Percentiles rank a stretch among this genome's conserved stretches.
Conservation (phyloP, 2,113 vertebrate genomes). For the Festucalex cinctus region DNA sequence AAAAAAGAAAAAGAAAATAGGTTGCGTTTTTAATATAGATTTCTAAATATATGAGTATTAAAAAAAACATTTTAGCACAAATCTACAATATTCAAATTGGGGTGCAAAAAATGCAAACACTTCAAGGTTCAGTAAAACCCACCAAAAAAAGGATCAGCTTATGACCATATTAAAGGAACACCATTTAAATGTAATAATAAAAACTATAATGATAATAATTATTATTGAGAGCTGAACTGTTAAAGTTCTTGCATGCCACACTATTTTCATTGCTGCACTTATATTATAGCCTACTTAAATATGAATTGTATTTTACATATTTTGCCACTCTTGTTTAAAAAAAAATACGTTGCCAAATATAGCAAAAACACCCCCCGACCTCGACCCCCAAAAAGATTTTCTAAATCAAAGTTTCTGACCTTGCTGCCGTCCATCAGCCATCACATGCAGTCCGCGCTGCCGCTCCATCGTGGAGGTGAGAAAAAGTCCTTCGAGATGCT, state of each 20-base stretch:
- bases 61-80: background rate
- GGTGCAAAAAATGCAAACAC: background rate
- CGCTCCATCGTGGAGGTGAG: slow-evolving; percentile 34
- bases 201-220: too few species aligned
- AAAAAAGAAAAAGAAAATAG: background rate
- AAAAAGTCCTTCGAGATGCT: slow-evolving; percentile 42
- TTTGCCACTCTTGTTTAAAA: too few species aligned
- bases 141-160: too few species aligned
- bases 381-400: background rate
- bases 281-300: too few species aligned
- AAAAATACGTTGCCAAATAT: too few species aligned
- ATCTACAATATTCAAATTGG: background rate
- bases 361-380: background rate
- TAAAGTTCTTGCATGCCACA: too few species aligned
- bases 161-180: too few species aligned
- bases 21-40: background rate
- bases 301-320: too few species aligned
- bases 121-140: background rate
- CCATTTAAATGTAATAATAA: too few species aligned
- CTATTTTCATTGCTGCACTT: too few species aligned
- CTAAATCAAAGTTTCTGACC: slow-evolving; percentile 43
- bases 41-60: background rate
- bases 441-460: slow-evolving; percentile 42
- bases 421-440: slow-evolving; percentile 31
- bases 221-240: too few species aligned